A percentile compares a stretch with the other conserved stretches of the same genome.
phyloP scores from a whole-genome alignment of 2,888 invertebrate genomes.

The Prosapia bicincta region DNA sequence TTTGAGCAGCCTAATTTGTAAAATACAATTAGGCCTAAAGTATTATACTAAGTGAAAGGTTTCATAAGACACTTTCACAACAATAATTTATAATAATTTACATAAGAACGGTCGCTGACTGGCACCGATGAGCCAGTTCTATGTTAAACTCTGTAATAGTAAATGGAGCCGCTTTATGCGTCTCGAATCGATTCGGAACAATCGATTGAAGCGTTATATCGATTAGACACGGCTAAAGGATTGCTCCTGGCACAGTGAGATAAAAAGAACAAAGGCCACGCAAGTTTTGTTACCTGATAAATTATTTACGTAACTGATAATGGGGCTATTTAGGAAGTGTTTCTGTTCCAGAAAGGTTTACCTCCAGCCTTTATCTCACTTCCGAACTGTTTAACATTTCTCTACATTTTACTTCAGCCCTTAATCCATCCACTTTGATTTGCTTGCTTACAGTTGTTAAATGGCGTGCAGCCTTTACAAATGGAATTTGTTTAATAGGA shows the following conservation, averaged over 20 bases:
- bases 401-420: neutral
- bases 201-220: neutral
- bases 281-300: neutral
- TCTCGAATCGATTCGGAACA: neutral
- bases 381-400: neutral
- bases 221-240: neutral
- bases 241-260: neutral
- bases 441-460: no score
- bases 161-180: neutral
- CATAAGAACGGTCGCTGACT: neutral
- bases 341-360: neutral
- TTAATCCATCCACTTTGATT: no score
- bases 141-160: neutral
- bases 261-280: neutral
- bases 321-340: neutral
- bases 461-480: no score
- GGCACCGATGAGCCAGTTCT: neutral
- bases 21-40: no score
- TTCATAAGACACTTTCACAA: no score
- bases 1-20: no score
- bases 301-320: neutral
- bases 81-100: neutral
- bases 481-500: no score
- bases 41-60: no score
- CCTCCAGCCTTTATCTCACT: neutral